phyloP scores from a whole-genome alignment of 2,888 invertebrate species.

The Sturmia bella region DNA sequence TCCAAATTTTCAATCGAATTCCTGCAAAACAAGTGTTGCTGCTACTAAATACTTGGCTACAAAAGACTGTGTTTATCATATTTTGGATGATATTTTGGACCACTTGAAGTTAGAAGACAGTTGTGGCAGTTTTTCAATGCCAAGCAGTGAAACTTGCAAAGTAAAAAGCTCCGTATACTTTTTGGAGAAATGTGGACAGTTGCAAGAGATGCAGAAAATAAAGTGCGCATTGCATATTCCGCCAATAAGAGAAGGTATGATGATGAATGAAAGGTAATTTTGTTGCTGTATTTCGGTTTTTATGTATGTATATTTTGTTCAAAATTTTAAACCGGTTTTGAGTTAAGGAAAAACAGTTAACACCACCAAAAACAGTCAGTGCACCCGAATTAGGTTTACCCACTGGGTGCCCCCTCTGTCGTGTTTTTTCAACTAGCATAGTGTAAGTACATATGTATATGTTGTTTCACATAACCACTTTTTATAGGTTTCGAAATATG shows the following conservation, averaged over 20 bases:
- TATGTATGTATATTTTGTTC: background rate
- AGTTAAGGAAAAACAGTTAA: no score
- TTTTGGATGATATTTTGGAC: slow-evolving; percentile 69
- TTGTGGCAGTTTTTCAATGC: slow-evolving; percentile 71
- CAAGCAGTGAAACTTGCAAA: slow-evolving; percentile 75
- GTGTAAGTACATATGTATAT: no score
- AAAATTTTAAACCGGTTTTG: no score
- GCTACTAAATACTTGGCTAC: slow-evolving; percentile 26
- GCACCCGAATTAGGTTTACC: no score
- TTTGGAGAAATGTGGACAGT: slow-evolving; percentile 74
- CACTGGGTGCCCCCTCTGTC: no score
- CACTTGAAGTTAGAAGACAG: slow-evolving; percentile 76
- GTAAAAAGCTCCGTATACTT: slow-evolving; percentile 74
- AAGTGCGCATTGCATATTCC: slow-evolving; percentile 71
- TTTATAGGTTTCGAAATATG: slow-evolving; percentile 70
- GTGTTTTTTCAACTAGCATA: no score
- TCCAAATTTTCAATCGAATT: background rate
- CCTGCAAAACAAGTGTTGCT: background rate
- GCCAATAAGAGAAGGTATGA: slow-evolving; percentile 68
- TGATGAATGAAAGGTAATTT: slow-evolving; percentile 1
- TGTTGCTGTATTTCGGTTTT: background rate
- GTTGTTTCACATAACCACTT: no score
- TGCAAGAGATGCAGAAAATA: slow-evolving; percentile 57
- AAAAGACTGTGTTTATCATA: slow-evolving; percentile 58
- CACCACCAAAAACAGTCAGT: no score